phyloP scores from a whole-genome alignment of 2,888 invertebrate species.

The Orchestes rusci region DNA sequence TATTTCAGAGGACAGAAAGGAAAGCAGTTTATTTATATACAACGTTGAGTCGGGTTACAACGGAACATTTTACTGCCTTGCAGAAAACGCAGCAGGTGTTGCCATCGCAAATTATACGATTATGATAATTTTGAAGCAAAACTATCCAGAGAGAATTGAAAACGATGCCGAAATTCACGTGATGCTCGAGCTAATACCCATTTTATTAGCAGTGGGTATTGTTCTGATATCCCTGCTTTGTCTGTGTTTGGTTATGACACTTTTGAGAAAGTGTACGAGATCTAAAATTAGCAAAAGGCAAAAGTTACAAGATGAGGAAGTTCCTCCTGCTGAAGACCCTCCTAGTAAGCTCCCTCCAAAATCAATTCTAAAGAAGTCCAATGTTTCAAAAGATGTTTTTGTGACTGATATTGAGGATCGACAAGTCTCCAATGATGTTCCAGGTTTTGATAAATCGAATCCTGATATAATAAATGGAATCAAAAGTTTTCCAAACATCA shows the following conservation, averaged over 20 bases:
- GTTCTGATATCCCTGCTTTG: slow-evolving; percentile 3
- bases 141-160: not conserved
- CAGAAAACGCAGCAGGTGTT: slow-evolving; percentile 77
- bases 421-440: not conserved
- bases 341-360: slow-evolving; percentile 57
- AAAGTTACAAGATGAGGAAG: no score
- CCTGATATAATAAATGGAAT: slow-evolving; percentile 35
- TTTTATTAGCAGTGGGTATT: not conserved
- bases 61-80: slow-evolving; percentile 77
- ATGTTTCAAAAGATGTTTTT: slow-evolving; percentile 29
- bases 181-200: not conserved
- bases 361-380: slow-evolving; percentile 49
- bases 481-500: no score
- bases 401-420: no score
- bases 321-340: no score
- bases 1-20: slow-evolving; percentile 66
- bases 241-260: slow-evolving; percentile 48
- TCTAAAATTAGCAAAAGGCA: slow-evolving; percentile 26
- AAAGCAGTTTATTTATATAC: slow-evolving; percentile 69
- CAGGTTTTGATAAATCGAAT: slow-evolving; percentile 4
- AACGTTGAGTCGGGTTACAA: slow-evolving; percentile 72
- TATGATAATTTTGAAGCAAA: slow-evolving; percentile 58
- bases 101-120: slow-evolving; percentile 76
- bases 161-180: not conserved
- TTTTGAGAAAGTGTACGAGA: slow-evolving; percentile 52